These are phyloP conservation scores for Hydropotes inermis DNA, from an alignment of 2,113 vertebrate genomes.

Conservation along the genomic window DNA sequence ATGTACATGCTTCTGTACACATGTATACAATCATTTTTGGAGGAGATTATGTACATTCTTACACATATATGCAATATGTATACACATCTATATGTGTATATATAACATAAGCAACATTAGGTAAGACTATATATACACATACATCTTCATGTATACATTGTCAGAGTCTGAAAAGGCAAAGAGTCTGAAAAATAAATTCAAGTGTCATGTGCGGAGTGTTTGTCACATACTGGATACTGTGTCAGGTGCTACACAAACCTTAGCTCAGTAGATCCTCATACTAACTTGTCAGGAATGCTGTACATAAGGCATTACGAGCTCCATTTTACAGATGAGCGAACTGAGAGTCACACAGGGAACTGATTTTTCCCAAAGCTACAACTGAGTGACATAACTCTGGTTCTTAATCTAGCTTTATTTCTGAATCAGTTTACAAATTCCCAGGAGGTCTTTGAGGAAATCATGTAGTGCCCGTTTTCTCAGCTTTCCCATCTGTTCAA, in stretches of 20 bases:
- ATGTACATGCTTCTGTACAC: too few species aligned
- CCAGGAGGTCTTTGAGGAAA: neutral
- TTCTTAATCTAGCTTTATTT: neutral
- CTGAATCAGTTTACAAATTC: neutral
- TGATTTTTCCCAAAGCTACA: neutral
- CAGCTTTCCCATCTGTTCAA: neutral
- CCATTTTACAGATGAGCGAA: neutral
- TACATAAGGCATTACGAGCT: rapidly evolving
- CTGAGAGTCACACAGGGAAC: neutral
- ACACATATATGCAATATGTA: too few species aligned
- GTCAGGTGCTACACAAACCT: rapidly evolving
- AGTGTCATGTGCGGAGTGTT: neutral
- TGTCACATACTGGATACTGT: rapidly evolving
- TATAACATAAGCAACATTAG: neutral
- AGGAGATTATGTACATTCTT: too few species aligned
- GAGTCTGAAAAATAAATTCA: neutral
- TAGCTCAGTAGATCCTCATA: rapidly evolving
- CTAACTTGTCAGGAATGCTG: rapidly evolving
- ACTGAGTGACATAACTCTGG: rapidly evolving
- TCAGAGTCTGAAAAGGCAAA: neutral
- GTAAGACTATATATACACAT: too few species aligned
- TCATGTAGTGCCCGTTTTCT: neutral
- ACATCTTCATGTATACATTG: rapidly evolving
- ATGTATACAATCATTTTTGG: neutral
- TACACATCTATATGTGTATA: too few species aligned